These are phyloP conservation scores for Drosophila demipolita DNA, from an alignment of 2,888 invertebrate species.

Conservation along the genomic window DNA sequence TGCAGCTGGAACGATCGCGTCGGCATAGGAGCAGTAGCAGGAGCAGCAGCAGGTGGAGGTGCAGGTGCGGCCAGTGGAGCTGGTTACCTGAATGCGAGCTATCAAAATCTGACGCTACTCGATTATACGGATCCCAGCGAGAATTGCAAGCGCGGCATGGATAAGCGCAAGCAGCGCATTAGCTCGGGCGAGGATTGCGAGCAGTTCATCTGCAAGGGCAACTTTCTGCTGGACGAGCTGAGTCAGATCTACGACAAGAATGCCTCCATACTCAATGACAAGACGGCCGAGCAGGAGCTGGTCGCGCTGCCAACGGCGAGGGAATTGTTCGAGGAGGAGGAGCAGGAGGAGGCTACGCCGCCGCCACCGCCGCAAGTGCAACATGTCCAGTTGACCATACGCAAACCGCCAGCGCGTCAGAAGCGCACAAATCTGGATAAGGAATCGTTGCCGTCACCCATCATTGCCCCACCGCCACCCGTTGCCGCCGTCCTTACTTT, in stretches of 20 bases:
- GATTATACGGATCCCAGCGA: slow-evolving; percentile 85
- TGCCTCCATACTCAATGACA: slow-evolving; percentile 87
- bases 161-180: slow-evolving; percentile 41
- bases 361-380: slow-evolving; percentile 60
- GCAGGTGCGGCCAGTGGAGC: slow-evolving; percentile 23
- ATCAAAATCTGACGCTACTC: slow-evolving; percentile 87
- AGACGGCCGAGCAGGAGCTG: slow-evolving; percentile 61
- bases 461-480: not conserved
- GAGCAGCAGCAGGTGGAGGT: not conserved
- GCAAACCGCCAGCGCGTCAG: slow-evolving; percentile 74
- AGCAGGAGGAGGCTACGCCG: not conserved
- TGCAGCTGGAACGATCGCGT: slow-evolving; percentile 79
- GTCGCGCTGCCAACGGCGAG: not conserved
- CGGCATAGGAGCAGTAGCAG: slow-evolving; percentile 4
- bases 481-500: slow-evolving; percentile 50
- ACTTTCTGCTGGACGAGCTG: slow-evolving; percentile 85
- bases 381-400: slow-evolving; percentile 80
- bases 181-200: slow-evolving; percentile 72
- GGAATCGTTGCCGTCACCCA: not conserved
- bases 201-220: slow-evolving; percentile 79
- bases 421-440: slow-evolving; percentile 43
- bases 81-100: slow-evolving; percentile 87
- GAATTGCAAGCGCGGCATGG: slow-evolving; percentile 66
- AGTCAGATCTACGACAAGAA: slow-evolving; percentile 87
- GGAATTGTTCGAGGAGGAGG: slow-evolving; percentile 1